Base-by-base conservation (phyloP, 2,888 invertebrate species). In the Andrena minutula region DNA sequence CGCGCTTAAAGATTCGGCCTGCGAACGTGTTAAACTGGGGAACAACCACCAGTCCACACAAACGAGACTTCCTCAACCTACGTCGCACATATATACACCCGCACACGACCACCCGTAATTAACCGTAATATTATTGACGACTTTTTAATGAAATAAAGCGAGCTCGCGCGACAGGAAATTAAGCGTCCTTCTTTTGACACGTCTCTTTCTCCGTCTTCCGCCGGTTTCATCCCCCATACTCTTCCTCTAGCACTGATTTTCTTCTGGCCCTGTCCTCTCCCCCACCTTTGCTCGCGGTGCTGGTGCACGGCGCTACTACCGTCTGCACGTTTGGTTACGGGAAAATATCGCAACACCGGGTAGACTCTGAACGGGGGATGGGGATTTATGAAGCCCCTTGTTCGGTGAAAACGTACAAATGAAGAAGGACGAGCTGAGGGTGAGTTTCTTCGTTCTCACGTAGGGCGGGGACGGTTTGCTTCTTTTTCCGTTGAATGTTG, bases 131-230 rank as follows among this genome's bases (percentile, higher is more conserved):
- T 88, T 86, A 90, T 89, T 86, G 90, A 89, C 84, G 90, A 89
- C 84, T 86, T 90, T 90, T 90, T 90, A 90, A 90, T 88, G 86
- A 86, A 90, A 89, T 90, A 86, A 89, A 90, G 75, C 83, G 73
- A 82, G 81, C 26, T 56, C 56, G 56, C 79, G 86, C 84, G 88
- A 87, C 88, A 88, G 90, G 91, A 91, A 90, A 91, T 90, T 88
- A 90, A 90, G 86, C 85, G 78, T 82, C 84, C 75, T 84, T 73
- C 79, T 82, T 83, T 81, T 71, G 82, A 79, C 75, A 56, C 51
- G 30, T 41, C 77, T 51, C 64, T 75, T 82, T 60, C 70, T 71
- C 73, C 72, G 41, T 32, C 32, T 68, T 64, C 41, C 80, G 8
- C n/a, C 65, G 10, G 26, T 26, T 58, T 56, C 58, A n/a, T 30